A percentile compares a stretch with the other conserved stretches of the same genome.
phyloP scores from a whole-genome alignment of 2,888 invertebrate species.

The Cloeon dipterum region DNA sequence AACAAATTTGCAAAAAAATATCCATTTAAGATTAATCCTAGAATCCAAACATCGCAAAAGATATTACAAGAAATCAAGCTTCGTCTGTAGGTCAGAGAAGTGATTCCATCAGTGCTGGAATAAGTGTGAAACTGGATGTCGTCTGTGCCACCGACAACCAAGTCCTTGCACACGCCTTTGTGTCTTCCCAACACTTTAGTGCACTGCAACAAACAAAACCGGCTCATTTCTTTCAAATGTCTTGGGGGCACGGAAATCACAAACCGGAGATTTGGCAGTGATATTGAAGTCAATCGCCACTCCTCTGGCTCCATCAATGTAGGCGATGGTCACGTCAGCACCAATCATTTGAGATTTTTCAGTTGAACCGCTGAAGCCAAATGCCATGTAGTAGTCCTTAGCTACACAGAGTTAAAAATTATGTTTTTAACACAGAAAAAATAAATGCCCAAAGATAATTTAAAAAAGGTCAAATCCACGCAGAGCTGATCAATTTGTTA shows the following conservation, averaged over 20 bases:
- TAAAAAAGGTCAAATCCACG: no score
- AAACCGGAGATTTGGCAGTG: constrained; percentile 54
- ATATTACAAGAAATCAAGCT: constrained; percentile 48
- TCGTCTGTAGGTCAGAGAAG: constrained; percentile 53
- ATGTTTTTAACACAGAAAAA: constrained; percentile 9
- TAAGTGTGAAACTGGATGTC: constrained; percentile 59
- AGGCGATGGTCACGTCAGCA: constrained; percentile 59
- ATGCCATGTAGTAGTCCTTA: constrained; percentile 66
- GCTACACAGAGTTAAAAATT: constrained; percentile 16
- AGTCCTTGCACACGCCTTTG: constrained; percentile 70
- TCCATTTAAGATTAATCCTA: no score
- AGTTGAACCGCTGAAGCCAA: constrained; percentile 61
- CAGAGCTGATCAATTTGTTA: no score
- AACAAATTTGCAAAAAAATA: no score
- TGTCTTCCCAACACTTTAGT: constrained; percentile 67
- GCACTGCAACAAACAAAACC: constrained; percentile 28
- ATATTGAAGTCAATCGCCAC: constrained; percentile 66
- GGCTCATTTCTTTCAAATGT: neutral
- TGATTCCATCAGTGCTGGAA: constrained; percentile 47
- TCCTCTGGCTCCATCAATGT: constrained; percentile 46
- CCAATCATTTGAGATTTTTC: constrained; percentile 56
- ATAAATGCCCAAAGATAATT: constrained; percentile 2
- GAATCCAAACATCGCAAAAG: no score
- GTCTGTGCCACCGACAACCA: constrained; percentile 55
- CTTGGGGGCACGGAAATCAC: constrained; percentile 10